Evolutionary conservation across 1,140 invertebrate species (phyloP), one percentile per base, ranked within the genome.

Genomic region (Drosophila elegans): DNA sequence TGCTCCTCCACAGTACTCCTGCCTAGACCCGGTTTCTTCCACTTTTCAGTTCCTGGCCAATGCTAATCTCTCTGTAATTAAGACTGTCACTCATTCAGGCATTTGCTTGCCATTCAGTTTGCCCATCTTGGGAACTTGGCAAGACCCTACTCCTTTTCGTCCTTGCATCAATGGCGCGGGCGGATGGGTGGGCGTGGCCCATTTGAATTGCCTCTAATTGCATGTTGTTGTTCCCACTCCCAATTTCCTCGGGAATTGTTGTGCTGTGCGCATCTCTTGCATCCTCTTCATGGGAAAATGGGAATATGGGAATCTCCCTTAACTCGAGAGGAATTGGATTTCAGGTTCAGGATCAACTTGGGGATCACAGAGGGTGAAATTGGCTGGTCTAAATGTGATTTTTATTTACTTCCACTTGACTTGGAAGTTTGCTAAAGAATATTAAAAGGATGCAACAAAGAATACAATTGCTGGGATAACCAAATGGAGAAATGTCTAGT

Each of bases 41-140:
- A 55, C 53, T 44, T 12, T 34, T n/a, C 59, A 27, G 21, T 11
- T n/a, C 38, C 64, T 42, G 64, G 57, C 55, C 75, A 84, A 51
- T 85, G 82, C 82, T 85, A 85, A 85, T 85, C 83, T 85, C 66
- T 82, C 64, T 82, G 82, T 88, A 85, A 85, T 85, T 85, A 85
- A 85, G 82, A 71, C 82, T 88, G 82, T 88, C 82, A 88, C 82
- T 85, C 82, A 78, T 71, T 85, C 74, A 49, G 48, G 56, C 68
- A 62, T 62, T 75, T 66, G 64, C 72, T 67, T 74, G 46, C 63
- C 78, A 71, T 63, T 62, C 77, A 59, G 32, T 67, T 60, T 57
- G 66, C 62, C 66, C 62, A 69, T 69, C 67, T 69, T 48, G 67
- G 67, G 27, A 52, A 16, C n/a, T 16, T 38, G 32, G 21, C 38